Evolutionary conservation across 2,888 invertebrate genomes (phyloP).

Genomic region (Thereva unica): DNA sequence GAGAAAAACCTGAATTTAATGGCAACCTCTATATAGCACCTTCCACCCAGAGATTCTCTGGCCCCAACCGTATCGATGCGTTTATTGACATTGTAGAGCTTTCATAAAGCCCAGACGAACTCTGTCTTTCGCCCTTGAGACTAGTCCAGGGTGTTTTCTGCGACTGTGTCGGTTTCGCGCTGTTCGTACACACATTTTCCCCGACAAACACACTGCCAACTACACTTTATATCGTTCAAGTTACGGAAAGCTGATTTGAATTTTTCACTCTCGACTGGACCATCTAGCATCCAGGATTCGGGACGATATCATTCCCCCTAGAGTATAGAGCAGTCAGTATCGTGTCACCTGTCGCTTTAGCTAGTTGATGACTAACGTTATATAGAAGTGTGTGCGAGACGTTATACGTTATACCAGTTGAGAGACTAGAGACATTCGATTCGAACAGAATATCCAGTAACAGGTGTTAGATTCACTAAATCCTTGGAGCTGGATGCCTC

Average conservation of each 20-base stretch:
- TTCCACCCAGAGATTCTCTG: background rate
- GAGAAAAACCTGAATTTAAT: no score
- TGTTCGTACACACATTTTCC: no score
- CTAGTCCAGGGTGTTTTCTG: background rate
- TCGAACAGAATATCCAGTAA: no score
- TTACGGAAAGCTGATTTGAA: conserved; percentile 15
- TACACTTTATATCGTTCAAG: no score
- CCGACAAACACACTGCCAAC: no score
- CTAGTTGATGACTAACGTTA: background rate
- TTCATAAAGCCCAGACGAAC: background rate
- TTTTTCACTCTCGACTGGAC: conserved; percentile 18
- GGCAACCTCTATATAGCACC: no score
- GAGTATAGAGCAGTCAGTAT: conserved; percentile 19
- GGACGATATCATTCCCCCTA: background rate
- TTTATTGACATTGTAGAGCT: conserved; percentile 30
- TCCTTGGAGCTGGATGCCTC: no score
- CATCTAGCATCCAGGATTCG: background rate
- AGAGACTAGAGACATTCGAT: no score
- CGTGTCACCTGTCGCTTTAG: conserved; percentile 1
- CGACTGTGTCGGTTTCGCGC: no score
- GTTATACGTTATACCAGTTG: background rate
- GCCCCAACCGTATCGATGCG: conserved; percentile 10
- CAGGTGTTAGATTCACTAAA: no score
- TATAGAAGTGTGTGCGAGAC: background rate
- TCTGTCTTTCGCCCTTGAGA: conserved; percentile 22